Evolutionary conservation across 2,888 invertebrate species (phyloP), one percentile per base, ranked within the genome.

Genomic region (Nomada ferruginata): DNA sequence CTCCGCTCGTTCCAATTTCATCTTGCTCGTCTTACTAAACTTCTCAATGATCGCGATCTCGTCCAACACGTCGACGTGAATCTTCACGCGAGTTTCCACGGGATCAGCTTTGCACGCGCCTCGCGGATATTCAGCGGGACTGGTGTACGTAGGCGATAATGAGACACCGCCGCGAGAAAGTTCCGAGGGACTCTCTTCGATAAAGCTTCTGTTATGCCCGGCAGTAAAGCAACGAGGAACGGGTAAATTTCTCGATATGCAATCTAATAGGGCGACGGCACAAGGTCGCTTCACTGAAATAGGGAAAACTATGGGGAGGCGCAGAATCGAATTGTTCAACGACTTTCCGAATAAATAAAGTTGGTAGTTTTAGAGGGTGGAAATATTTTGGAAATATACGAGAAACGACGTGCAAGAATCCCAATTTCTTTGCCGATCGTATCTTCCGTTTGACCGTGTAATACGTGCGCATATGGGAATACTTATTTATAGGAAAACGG

Each of bases 101-200:
- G 36, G 26, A 64, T 15, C n/a, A 5, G 2, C 23, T n/a, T 4
- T 42, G 55, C 23, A n/a, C 57, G 23, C 57, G 36, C 20, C 23
- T 42, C 47, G 63, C 55, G 53, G 26, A 15, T 1, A n/a, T 61
- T 63, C 29, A 4, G 23, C 57, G 7, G 52, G 20, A 53, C 11
- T 29, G 55, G 47, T 64, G 76, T 73, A 83, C 80, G 78, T 70
- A 64, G 52, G 52, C 77, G 79, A 79, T 85, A 85, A 82, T 63
- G 85, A 77, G 79, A 77, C 60, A 76, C 7, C 65, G 36, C 44
- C 55, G 60, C 47, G 75, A 75, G 60, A 52, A 36, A 79, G 82
- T 82, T 85, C 65, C 18, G 5, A 50, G 53, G 69, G 75, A 71
- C 44, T 76, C 60, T 50, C 53, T 11, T 10, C 29, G 69, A 84